phyloP scores from a whole-genome alignment of 2,888 invertebrate species.

The Oscheius myriophilus region DNA sequence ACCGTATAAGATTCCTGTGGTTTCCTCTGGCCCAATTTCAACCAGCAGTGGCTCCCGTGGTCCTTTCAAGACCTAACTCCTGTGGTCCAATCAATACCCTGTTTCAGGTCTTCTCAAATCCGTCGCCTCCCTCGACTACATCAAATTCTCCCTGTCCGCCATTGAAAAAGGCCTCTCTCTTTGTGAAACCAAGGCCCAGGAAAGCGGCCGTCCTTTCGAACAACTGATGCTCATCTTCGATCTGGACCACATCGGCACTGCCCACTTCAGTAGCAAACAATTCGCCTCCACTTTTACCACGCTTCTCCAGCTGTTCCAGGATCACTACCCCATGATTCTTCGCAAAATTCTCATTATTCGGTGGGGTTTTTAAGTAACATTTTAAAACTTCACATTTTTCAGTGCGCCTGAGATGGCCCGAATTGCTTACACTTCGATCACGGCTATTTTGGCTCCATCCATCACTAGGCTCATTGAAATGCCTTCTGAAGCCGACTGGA shows the following conservation, averaged over 20 bases:
- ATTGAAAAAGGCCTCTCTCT: conserved; percentile 68
- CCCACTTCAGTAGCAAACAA: conserved; percentile 68
- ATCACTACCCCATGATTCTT: conserved; percentile 68
- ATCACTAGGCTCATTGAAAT: conserved; percentile 68
- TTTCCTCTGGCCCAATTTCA: no score
- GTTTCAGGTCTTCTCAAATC: conserved; percentile 65
- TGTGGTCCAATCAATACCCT: background rate
- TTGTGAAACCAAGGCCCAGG: conserved; percentile 60
- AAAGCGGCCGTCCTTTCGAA: conserved; percentile 68
- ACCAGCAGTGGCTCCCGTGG: no score
- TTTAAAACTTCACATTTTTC: conserved; percentile 7
- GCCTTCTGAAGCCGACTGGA: conserved; percentile 68
- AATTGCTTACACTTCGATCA: conserved; percentile 68
- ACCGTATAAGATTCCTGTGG: no score
- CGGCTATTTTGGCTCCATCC: conserved; percentile 64
- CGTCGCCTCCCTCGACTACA: conserved; percentile 69
- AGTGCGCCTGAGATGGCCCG: conserved; percentile 70
- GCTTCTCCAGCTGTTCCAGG: conserved; percentile 69
- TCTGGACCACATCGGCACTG: conserved; percentile 67
- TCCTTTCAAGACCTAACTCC: no score
- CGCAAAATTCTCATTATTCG: conserved; percentile 68
- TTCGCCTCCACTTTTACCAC: conserved; percentile 70
- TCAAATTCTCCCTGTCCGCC: conserved; percentile 69
- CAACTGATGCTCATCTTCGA: conserved; percentile 70
- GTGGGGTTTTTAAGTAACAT: conserved; percentile 17